A percentile compares a stretch with the other conserved stretches of the same genome.
Conservation (phyloP, 2,797 vertebrate genomes). For the Artibeus jamaicensis region DNA sequence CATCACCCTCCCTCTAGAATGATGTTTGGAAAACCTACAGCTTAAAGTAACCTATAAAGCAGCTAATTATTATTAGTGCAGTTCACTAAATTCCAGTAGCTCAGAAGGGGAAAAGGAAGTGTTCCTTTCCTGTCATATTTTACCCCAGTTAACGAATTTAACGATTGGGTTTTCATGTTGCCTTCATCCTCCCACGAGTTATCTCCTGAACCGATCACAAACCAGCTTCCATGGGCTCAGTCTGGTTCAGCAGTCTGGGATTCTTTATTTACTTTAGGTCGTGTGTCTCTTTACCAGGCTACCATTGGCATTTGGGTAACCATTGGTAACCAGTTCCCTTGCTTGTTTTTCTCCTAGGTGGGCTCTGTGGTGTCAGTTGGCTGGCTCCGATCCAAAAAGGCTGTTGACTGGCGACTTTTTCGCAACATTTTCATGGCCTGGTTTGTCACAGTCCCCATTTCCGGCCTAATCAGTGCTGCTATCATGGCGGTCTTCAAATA, state of each 20-base stretch:
- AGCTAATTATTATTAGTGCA: background rate
- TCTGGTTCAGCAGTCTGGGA: background rate
- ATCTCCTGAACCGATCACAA: background rate
- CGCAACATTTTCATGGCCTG: constrained; percentile 98
- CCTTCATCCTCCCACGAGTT: background rate
- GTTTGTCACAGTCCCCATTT: constrained; percentile 97
- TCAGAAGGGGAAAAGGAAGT: background rate
- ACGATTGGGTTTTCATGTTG: background rate
- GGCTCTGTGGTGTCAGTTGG: constrained; percentile 96
- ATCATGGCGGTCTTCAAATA: constrained; percentile 94
- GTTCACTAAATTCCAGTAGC: background rate
- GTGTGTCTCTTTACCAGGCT: background rate
- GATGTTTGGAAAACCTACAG: background rate
- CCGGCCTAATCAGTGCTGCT: constrained; percentile 93
- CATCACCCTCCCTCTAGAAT: background rate
- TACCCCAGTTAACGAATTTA: background rate
- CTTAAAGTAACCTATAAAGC: background rate
- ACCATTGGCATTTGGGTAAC: background rate
- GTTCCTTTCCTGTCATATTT: background rate
- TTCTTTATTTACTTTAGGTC: background rate
- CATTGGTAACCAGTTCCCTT: background rate
- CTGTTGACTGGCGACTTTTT: constrained; percentile 96
- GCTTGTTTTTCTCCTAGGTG: constrained; percentile 83
- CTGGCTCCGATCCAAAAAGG: constrained; percentile 96
- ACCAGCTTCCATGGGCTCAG: background rate